Evolutionary conservation across 35 echinoderm and acorn worm species (phyloP), one percentile per base, ranked within the genome.

Genomic region (Apostichopus japonicus): DNA sequence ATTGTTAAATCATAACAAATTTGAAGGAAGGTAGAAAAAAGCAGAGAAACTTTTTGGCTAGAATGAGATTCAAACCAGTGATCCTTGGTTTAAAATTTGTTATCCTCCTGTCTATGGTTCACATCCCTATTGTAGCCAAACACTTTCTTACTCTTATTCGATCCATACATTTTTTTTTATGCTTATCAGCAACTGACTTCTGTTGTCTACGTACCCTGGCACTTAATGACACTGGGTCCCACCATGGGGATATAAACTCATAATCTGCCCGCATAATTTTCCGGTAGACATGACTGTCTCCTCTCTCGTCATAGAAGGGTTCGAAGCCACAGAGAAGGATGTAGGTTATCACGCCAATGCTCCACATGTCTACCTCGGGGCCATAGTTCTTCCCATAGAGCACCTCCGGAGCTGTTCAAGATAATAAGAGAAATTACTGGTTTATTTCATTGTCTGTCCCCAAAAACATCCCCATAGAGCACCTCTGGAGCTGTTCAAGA

Each of bases 271-370:
- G 94, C 19, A 98, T 62, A 21, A 98, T 98, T 86, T 98, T 98
- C 82, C 94, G 67, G 83, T 96, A 98, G 77, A 98, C 93, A 53
- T 93, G 84, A 6, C 33, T 92, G 51, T 96, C 94, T 14, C 92
- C 93, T 65, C 90, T 93, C 13, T 96, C 93, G 77, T 96, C 97
- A 23, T 98, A 98, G 87, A 98, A 98, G 6, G 97, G 97, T 92
- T 98, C 97, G 87, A 95, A 98, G 25, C 97, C 97, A 92, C 97
- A 98, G 3, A 98, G 91, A 4, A 98, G 87, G 75, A 98, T 98
- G 88, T 98, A 98, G 16, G 94, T 96, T 53, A 98, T 98, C 6
- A 98, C 97, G 23, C 97, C 97, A 23, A 98, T 91, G 77, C 97
- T 98, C 97, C 97, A 98, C 97, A 98, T 96, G 44, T 98, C 97